Base-by-base conservation (phyloP, 37 sponge, comb jelly and placozoan genomes). In the Bolinopsis microptera region DNA sequence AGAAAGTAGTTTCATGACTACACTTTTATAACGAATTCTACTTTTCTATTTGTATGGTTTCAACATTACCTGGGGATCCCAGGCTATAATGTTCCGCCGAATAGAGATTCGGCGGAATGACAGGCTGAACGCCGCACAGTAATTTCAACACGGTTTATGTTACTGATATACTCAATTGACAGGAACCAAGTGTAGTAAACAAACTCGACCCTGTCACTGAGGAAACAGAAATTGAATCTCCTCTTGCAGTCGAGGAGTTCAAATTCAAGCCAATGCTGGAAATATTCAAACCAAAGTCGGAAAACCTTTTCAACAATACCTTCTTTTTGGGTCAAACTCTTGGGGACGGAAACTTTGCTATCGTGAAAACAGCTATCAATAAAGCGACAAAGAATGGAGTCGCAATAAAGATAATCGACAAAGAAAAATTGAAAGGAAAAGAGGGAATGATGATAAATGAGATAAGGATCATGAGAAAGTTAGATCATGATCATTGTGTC, bases 401-500 rank as follows among this genome's bases (percentile, higher is more conserved):
- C 3, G 90, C 90, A 8, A 86, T 96, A 34, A 93, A 95, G 61
- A 93, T 94, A 13, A 94, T 97, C 69, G 94, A 94, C 76, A 94
- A 94, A 33, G 94, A 93, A 36, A 93, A 94, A 69, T 38, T 94
- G 32, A 95, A 94, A 69, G 94, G 95, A 0, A 36, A 83, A 33
- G 96, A 95, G 2, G 96, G 95, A 92, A 26, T 94, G 35, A 93
- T 97, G 28, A 3, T 68, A 31, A 93, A 75, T 21, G 97, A 97
- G 76, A 38, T 95, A 22, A 92, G 32, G 36, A 94, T 97, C 32
- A 94, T 97, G 94, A 83, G 69, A 32, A 28, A 22, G 23, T 69
- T 95, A 72, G 88, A 94, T 16, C 97, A 97, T 40, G 93, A 94
- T 82, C 95, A 97, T 37, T 92, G 95, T 23, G 35, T 97, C 28